phyloP scores from a whole-genome alignment of 2,113 vertebrate species.

The Pachyramphus minor region DNA sequence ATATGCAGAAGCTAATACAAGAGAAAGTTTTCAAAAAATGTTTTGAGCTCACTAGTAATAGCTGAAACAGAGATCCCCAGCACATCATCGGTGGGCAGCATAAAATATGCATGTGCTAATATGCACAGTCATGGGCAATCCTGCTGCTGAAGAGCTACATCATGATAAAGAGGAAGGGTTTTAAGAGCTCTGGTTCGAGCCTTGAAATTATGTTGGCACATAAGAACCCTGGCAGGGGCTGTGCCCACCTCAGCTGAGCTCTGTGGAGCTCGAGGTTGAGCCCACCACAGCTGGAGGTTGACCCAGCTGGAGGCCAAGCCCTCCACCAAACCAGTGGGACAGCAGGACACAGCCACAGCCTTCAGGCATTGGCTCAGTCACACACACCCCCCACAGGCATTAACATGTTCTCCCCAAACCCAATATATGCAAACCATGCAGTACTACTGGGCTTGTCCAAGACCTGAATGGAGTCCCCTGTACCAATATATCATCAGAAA shows the following conservation, averaged over 20 bases:
- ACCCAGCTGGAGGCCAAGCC: neutral
- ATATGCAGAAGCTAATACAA: neutral
- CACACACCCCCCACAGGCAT: neutral
- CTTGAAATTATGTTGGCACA: neutral
- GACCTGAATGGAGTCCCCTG: neutral
- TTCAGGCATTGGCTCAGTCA: neutral
- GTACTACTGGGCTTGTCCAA: neutral
- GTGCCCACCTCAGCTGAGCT: neutral
- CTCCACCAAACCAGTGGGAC: neutral
- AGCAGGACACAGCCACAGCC: neutral
- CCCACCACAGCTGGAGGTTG: neutral
- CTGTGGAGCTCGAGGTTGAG: neutral
- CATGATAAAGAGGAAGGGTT: neutral
- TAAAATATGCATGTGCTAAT: neutral
- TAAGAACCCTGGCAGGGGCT: neutral
- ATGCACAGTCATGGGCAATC: neutral
- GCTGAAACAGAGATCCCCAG: neutral
- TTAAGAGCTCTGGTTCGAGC: neutral
- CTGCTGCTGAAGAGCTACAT: neutral
- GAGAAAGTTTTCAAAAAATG: neutral
- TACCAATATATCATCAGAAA: rapidly evolving
- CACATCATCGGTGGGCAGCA: neutral
- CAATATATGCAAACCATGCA: neutral
- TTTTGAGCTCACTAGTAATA: neutral
- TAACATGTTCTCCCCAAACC: neutral